Percentiles rank a stretch among this genome's conserved stretches.
Evolutionary conservation across 2,888 invertebrate genomes (phyloP).

Genomic region (Plemyria rubiginata): DNA sequence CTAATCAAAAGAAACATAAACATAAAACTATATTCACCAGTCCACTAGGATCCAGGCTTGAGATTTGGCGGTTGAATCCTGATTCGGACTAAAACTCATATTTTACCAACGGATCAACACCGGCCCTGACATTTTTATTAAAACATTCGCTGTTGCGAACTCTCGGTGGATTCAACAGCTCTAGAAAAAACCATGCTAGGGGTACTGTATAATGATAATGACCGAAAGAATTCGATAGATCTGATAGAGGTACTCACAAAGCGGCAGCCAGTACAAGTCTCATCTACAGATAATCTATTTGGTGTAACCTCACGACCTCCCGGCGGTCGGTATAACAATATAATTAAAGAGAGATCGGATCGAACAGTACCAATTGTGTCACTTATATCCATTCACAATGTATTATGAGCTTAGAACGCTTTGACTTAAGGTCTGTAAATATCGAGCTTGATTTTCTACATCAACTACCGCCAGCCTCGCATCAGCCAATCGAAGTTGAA

Average conservation of each 20-base stretch:
- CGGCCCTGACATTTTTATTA: too few species aligned
- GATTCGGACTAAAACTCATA: too few species aligned
- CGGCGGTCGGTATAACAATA: slow-evolving; percentile 77
- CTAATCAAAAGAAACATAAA: background rate
- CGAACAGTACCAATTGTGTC: slow-evolving; percentile 40
- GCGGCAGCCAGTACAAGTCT: slow-evolving; percentile 64
- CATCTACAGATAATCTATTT: slow-evolving; percentile 82
- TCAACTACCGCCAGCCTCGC: too few species aligned
- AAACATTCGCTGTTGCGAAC: too few species aligned
- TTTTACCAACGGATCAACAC: too few species aligned
- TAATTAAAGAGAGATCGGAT: slow-evolving; percentile 81
- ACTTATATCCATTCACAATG: slow-evolving; percentile 2
- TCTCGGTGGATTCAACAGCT: too few species aligned
- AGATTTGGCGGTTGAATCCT: too few species aligned
- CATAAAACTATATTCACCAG: too few species aligned
- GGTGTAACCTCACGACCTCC: slow-evolving; percentile 83
- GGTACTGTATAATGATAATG: slow-evolving; percentile 62
- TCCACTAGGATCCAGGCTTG: too few species aligned
- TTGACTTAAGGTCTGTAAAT: background rate
- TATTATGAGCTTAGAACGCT: slow-evolving; percentile 7
- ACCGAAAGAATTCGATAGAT: slow-evolving; percentile 76
- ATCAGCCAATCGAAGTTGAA: background rate
- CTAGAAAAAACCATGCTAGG: slow-evolving; percentile 12
- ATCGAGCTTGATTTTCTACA: background rate
- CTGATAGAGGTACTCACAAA: slow-evolving; percentile 70